phyloP scores from a whole-genome alignment of 1,140 invertebrate species.

The Epicauta chinensis region DNA sequence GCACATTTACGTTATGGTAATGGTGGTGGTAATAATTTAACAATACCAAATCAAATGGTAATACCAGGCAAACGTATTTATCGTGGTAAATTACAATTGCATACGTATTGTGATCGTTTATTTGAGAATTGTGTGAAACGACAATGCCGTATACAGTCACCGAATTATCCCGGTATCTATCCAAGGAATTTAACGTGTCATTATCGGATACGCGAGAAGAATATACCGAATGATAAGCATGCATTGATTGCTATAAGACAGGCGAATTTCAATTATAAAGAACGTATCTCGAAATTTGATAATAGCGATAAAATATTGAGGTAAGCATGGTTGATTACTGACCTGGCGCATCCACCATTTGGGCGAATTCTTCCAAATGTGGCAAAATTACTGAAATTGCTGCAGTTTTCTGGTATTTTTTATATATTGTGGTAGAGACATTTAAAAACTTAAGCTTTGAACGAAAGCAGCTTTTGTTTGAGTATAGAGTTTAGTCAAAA shows the following conservation, averaged over 20 bases:
- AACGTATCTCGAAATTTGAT: constrained; percentile 69
- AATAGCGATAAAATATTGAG: constrained; percentile 65
- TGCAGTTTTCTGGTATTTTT: no score
- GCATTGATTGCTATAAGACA: constrained; percentile 67
- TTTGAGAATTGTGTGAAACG: constrained; percentile 52
- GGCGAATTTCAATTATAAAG: constrained; percentile 65
- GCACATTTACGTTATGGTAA: constrained; percentile 69
- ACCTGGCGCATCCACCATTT: no score
- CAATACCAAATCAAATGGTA: no score
- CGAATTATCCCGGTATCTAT: constrained; percentile 81
- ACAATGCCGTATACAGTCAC: constrained; percentile 61
- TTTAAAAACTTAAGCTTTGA: no score
- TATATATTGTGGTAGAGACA: no score
- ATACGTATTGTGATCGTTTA: constrained; percentile 72
- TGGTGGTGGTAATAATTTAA: no score
- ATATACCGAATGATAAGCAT: constrained; percentile 62
- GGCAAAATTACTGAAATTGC: no score
- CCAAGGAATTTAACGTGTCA: constrained; percentile 78
- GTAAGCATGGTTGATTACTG: no score
- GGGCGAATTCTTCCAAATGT: no score
- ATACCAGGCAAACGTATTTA: constrained; percentile 53
- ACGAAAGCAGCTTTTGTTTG: no score
- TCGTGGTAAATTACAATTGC: constrained; percentile 66
- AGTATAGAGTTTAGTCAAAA: no score
- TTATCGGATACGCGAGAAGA: constrained; percentile 48